A percentile compares a stretch with the other conserved stretches of the same genome.
Evolutionary conservation across 2,888 invertebrate species (phyloP).

Genomic region (Clusia tigrina): DNA sequence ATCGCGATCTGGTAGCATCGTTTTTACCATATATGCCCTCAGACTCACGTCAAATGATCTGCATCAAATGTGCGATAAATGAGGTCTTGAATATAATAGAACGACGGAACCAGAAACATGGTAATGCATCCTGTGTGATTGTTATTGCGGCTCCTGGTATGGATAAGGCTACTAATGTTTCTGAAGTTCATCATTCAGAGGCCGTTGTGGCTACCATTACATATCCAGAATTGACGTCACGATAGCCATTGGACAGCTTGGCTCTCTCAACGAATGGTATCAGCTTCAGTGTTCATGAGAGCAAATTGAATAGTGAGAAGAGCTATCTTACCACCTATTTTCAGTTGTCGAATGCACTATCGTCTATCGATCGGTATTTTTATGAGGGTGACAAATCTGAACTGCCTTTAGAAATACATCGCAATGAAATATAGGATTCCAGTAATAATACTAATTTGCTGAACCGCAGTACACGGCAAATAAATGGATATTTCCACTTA

Average conservation of each 20-base stretch:
- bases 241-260: slow-evolving; percentile 64
- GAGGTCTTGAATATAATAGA: slow-evolving; percentile 64
- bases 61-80: slow-evolving; percentile 56
- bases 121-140: slow-evolving; percentile 67
- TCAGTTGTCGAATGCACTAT: slow-evolving; percentile 66
- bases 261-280: slow-evolving; percentile 63
- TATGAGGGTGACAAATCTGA: slow-evolving; percentile 63
- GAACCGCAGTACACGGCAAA: background rate
- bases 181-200: slow-evolving; percentile 56
- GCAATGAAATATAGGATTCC: slow-evolving; percentile 10
- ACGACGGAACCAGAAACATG: slow-evolving; percentile 61
- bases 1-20: slow-evolving; percentile 64
- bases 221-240: slow-evolving; percentile 66
- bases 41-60: slow-evolving; percentile 66
- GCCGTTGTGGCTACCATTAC: slow-evolving; percentile 68
- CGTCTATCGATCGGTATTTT: slow-evolving; percentile 65
- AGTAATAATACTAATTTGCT: background rate
- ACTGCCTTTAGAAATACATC: slow-evolving; percentile 26
- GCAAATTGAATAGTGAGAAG: slow-evolving; percentile 66
- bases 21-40: slow-evolving; percentile 67
- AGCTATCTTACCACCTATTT: slow-evolving; percentile 68
- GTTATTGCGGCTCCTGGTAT: slow-evolving; percentile 69
- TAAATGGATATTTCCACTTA: slow-evolving; percentile 18
- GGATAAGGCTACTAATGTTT: slow-evolving; percentile 60
- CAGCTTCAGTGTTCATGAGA: slow-evolving; percentile 67